A percentile compares a stretch with the other conserved stretches of the same genome.
Evolutionary conservation across 2,113 vertebrate species (phyloP).

Genomic region (Prionailurus viverrinus): DNA sequence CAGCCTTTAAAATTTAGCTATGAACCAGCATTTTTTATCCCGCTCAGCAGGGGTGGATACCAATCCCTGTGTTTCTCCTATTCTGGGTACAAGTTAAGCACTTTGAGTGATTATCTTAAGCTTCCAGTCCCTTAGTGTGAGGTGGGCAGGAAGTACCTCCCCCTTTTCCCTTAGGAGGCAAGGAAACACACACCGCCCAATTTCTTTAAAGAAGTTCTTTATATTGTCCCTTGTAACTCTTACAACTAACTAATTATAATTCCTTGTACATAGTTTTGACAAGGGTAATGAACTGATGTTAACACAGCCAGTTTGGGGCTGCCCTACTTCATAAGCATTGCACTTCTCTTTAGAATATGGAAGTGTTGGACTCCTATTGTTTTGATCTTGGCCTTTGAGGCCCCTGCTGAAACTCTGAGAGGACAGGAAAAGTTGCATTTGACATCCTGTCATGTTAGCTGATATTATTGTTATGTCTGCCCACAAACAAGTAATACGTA

Average conservation of each 20-base stretch:
- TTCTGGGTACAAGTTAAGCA: neutral
- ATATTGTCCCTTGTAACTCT: neutral
- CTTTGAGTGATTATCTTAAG: neutral
- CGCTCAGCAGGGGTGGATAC: neutral
- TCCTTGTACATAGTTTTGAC: neutral
- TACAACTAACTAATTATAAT: neutral
- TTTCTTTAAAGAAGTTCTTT: constrained; percentile 20
- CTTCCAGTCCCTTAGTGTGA: neutral
- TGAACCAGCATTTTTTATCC: neutral
- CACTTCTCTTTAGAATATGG: neutral
- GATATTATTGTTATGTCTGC: constrained; percentile 78
- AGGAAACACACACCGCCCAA: neutral
- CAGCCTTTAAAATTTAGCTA: constrained; percentile 17
- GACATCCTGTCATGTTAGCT: constrained; percentile 74
- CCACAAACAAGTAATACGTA: neutral
- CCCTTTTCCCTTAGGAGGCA: neutral
- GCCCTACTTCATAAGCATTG: neutral
- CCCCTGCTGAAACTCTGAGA: constrained; percentile 56
- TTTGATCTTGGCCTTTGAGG: constrained; percentile 64
- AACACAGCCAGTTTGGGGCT: neutral
- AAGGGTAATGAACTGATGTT: neutral
- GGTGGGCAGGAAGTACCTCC: constrained; percentile 8
- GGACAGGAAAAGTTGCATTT: constrained; percentile 66
- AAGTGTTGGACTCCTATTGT: constrained; percentile 58
- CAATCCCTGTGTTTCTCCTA: neutral